A percentile compares a stretch with the other conserved stretches of the same genome.
Conservation (phyloP, 2,797 vertebrate genomes). For the Typhlichthys subterraneus region DNA sequence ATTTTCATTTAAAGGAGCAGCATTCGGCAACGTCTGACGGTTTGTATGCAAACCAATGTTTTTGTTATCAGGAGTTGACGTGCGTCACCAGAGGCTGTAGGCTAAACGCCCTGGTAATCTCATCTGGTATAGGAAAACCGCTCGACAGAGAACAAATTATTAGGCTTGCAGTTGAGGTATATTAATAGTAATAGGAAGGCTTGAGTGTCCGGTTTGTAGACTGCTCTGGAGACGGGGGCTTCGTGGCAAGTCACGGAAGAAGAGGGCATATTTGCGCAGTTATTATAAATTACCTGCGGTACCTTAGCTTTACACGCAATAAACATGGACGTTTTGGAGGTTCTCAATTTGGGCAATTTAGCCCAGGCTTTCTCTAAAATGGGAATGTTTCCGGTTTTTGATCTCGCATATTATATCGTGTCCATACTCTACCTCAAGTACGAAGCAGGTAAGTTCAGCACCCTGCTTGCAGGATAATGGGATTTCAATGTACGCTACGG, state of each 20-base stretch:
- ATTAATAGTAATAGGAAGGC: conserved; percentile 85
- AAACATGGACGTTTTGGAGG: conserved; percentile 83
- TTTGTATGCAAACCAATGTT: too few species aligned
- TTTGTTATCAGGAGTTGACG: too few species aligned
- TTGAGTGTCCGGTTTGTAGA: conserved; percentile 60
- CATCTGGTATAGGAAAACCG: too few species aligned
- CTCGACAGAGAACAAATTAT: too few species aligned
- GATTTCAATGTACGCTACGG: too few species aligned
- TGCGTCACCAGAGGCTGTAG: too few species aligned
- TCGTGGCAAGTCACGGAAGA: conserved; percentile 60
- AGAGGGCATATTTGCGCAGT: conserved; percentile 56
- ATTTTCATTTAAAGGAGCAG: too few species aligned
- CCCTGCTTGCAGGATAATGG: background rate
- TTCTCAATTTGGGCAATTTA: conserved; percentile 87
- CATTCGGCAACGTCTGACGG: too few species aligned
- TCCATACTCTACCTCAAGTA: conserved; percentile 98
- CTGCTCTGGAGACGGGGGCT: conserved; percentile 63
- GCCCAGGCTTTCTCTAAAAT: conserved; percentile 89
- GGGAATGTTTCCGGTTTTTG: conserved; percentile 94
- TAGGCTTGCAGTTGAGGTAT: conserved; percentile 59
- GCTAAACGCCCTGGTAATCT: too few species aligned
- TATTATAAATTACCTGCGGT: conserved; percentile 36
- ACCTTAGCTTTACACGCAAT: background rate
- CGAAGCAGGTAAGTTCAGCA: conserved; percentile 88
- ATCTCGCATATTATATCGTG: conserved; percentile 94